A percentile compares a stretch with the other conserved stretches of the same genome.
phyloP scores from a whole-genome alignment of 1,140 invertebrate genomes.

The Micrasema longulum region DNA sequence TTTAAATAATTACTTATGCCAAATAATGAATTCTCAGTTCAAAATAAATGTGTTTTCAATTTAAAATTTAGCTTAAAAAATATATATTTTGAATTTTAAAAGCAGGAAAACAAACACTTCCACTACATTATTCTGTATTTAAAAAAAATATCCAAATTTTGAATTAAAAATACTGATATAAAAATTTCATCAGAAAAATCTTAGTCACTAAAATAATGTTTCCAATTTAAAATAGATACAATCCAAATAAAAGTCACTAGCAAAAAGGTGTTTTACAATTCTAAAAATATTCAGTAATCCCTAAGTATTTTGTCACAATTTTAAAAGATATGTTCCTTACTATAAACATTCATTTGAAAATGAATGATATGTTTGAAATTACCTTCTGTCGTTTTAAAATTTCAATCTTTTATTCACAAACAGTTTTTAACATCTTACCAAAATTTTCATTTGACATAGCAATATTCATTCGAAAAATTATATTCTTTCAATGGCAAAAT shows the following conservation, averaged over 20 bases:
- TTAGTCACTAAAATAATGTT: background rate
- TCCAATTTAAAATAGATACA: background rate
- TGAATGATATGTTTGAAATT: background rate
- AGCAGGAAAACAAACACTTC: background rate
- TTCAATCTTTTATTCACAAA: background rate
- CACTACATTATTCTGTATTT: background rate
- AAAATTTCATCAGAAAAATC: background rate
- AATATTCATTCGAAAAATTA: background rate
- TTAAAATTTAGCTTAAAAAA: background rate
- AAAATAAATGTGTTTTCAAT: slow-evolving; percentile 5
- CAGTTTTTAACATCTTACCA: background rate
- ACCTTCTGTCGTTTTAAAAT: slow-evolving; percentile 17
- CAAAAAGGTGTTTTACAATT: too few species aligned
- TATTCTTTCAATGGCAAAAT: background rate
- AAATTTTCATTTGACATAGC: background rate
- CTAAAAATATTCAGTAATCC: too few species aligned
- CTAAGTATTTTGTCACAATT: background rate
- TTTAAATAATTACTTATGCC: slow-evolving; percentile 5
- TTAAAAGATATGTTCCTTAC: background rate
- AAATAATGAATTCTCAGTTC: slow-evolving; percentile 13
- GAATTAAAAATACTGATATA: background rate
- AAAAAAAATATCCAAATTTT: background rate
- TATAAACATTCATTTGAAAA: background rate
- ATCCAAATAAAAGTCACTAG: background rate
- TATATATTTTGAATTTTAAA: background rate